phyloP scores from a whole-genome alignment of 2,888 invertebrate species.

The Scaptomyza parva region DNA sequence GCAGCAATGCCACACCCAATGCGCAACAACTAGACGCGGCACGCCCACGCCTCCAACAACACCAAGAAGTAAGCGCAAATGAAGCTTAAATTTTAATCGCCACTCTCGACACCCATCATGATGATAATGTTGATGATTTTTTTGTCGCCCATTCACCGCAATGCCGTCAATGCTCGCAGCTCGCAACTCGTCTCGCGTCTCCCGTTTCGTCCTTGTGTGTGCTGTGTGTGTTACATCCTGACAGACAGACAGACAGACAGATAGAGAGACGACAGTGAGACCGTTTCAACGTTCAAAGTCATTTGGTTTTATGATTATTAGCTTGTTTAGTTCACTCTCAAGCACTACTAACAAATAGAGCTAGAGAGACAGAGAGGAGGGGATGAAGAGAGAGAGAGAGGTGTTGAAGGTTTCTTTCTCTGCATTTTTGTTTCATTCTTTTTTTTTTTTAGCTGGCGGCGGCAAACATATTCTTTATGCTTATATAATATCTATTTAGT shows the following conservation, averaged over 20 bases:
- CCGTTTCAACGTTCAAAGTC: constrained; percentile 79
- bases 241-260: constrained; percentile 18
- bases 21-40: constrained; percentile 39
- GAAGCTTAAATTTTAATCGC: constrained; percentile 79
- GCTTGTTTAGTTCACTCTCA: constrained; percentile 81
- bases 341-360: constrained; percentile 24
- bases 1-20: constrained; percentile 36
- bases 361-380: no score
- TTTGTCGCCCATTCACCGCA: constrained; percentile 52
- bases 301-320: constrained; percentile 84
- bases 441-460: constrained; percentile 41
- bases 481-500: constrained; percentile 79
- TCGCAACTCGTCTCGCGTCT: neutral
- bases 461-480: constrained; percentile 78
- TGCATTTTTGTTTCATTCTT: constrained; percentile 19
- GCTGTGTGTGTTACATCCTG: constrained; percentile 42
- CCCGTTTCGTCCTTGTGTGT: constrained; percentile 38
- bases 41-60: constrained; percentile 16
- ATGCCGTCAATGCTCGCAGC: constrained; percentile 7
- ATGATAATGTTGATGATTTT: constrained; percentile 77
- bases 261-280: constrained; percentile 24
- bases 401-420: neutral
- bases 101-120: constrained; percentile 68
- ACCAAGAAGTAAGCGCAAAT: constrained; percentile 51
- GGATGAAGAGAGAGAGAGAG: no score